Percentiles rank a stretch among this genome's conserved stretches.
These are phyloP conservation scores for Lysiphlebus fabarum DNA, from an alignment of 1,140 invertebrate species.

Conservation along the genomic window DNA sequence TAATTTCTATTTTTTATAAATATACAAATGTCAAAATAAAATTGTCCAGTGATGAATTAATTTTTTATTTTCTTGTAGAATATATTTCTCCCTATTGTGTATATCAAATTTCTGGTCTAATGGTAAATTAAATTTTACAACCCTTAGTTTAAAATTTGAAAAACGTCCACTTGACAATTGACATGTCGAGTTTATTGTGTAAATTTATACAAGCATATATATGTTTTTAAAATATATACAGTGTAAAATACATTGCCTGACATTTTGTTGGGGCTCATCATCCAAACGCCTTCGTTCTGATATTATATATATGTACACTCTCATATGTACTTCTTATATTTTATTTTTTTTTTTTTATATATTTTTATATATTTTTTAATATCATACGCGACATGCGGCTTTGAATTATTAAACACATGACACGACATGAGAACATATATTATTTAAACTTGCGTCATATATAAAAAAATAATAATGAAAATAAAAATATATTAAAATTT, in stretches of 20 bases:
- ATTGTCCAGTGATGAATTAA: too few relatives aligned
- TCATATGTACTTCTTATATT: slow-evolving; percentile 9
- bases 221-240: too few relatives aligned
- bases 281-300: slow-evolving; percentile 16
- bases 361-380: too few relatives aligned
- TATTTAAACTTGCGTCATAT: background rate
- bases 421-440: slow-evolving; percentile 23
- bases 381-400: slow-evolving; percentile 20
- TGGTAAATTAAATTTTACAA: too few relatives aligned
- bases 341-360: too few relatives aligned
- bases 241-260: slow-evolving; percentile 18
- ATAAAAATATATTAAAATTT: too few relatives aligned
- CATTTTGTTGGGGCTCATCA: slow-evolving; percentile 32
- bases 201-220: slow-evolving; percentile 36
- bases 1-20: too few relatives aligned
- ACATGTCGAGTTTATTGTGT: slow-evolving; percentile 47
- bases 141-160: slow-evolving; percentile 28
- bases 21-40: too few relatives aligned
- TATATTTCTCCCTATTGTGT: too few relatives aligned
- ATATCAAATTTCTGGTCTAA: too few relatives aligned
- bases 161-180: slow-evolving; percentile 50
- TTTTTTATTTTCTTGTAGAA: too few relatives aligned
- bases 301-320: slow-evolving; percentile 16
- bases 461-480: too few relatives aligned
- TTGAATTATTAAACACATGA: slow-evolving; percentile 42